phyloP scores from a whole-genome alignment of 2,888 invertebrate genomes.

The Boloria selene region DNA sequence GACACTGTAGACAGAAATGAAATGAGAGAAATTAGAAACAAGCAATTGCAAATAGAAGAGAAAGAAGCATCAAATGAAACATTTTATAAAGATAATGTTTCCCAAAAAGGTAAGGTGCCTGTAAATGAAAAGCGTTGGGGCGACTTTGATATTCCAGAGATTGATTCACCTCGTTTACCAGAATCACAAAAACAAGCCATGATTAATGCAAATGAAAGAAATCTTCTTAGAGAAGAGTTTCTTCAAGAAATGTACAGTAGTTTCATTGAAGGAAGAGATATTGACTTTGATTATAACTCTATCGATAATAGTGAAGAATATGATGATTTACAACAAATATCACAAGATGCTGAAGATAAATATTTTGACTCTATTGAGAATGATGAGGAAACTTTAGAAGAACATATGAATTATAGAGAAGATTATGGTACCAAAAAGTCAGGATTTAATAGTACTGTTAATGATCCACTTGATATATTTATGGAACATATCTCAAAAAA shows the following conservation, averaged over 20 bases:
- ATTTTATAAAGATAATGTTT: slow-evolving; percentile 1
- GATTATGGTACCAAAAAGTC: slow-evolving; percentile 58
- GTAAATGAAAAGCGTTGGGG: slow-evolving; percentile 72
- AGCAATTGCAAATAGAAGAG: slow-evolving; percentile 84
- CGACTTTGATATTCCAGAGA: slow-evolving; percentile 77
- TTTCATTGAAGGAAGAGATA: slow-evolving; percentile 91
- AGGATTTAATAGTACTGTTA: slow-evolving; percentile 50
- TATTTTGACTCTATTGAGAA: slow-evolving; percentile 94
- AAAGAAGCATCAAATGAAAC: slow-evolving; percentile 56
- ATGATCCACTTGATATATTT: slow-evolving; percentile 88
- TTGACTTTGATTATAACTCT: slow-evolving; percentile 90
- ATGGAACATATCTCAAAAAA: slow-evolving; percentile 83
- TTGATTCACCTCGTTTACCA: slow-evolving; percentile 56
- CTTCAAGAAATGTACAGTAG: slow-evolving; percentile 91
- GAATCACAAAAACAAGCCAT: slow-evolving; percentile 59
- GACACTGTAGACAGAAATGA: slow-evolving; percentile 90
- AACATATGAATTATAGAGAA: slow-evolving; percentile 67
- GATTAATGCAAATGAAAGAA: slow-evolving; percentile 83
- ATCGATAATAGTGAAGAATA: slow-evolving; percentile 92
- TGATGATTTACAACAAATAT: slow-evolving; percentile 86
- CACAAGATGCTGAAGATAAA: slow-evolving; percentile 92
- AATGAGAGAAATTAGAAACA: slow-evolving; percentile 83
- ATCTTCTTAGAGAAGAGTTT: slow-evolving; percentile 90
- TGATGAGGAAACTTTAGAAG: slow-evolving; percentile 74
- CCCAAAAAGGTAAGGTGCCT: slow-evolving; percentile 28